Conservation (phyloP, 2,888 invertebrate genomes). For the Sinodicranocentrus sp. region DNA sequence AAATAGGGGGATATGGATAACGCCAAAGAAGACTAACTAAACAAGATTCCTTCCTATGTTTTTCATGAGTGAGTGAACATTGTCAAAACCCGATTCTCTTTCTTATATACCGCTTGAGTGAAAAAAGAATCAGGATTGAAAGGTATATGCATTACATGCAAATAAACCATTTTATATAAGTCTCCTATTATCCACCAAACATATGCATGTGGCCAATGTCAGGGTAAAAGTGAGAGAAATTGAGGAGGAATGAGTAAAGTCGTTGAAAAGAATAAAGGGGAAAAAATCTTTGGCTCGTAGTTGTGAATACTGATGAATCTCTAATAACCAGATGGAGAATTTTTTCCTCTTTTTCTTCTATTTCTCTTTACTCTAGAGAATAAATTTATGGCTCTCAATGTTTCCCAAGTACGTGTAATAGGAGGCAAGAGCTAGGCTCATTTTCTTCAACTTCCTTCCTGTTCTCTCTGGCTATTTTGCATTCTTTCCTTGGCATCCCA, state of each 20-base stretch:
- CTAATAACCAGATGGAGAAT: slow-evolving; percentile 47
- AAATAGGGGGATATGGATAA: slow-evolving; percentile 8
- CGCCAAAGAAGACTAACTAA: slow-evolving; percentile 12
- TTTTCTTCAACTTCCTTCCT: slow-evolving; percentile 57
- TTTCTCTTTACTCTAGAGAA: slow-evolving; percentile 43
- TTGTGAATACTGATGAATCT: slow-evolving; percentile 66
- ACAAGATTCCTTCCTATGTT: not conserved
- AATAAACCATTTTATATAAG: not conserved
- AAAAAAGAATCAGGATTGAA: not conserved
- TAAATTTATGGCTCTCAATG: slow-evolving; percentile 66
- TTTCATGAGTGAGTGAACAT: slow-evolving; percentile 32
- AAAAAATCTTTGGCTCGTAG: slow-evolving; percentile 54
- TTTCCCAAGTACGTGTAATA: slow-evolving; percentile 51
- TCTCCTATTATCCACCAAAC: not conserved
- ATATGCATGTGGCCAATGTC: not conserved
- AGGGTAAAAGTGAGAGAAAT: slow-evolving; percentile 18
- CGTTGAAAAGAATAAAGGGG: slow-evolving; percentile 42
- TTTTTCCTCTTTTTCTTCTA: slow-evolving; percentile 37
- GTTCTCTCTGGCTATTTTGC: slow-evolving; percentile 46
- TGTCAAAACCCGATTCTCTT: slow-evolving; percentile 39
- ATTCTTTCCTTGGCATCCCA: slow-evolving; percentile 42
- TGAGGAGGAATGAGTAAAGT: slow-evolving; percentile 23
- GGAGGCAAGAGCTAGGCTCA: slow-evolving; percentile 54
- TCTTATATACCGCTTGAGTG: not conserved
- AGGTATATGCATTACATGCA: not conserved